Percentiles rank a stretch among this genome's conserved stretches.
phyloP scores from a whole-genome alignment of 2,797 vertebrate genomes.

The Lithobates sylvaticus region DNA sequence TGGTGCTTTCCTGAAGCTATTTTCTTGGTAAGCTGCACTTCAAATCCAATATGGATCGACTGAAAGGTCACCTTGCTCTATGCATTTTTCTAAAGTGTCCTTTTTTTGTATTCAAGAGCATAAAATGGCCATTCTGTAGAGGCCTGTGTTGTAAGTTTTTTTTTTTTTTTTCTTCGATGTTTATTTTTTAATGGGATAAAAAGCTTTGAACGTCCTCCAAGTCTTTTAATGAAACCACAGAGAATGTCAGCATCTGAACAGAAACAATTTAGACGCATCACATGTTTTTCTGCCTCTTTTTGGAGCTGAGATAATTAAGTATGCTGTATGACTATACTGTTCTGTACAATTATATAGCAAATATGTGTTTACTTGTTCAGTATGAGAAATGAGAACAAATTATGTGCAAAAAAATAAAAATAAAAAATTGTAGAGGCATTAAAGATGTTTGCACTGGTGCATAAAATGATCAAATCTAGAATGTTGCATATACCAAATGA shows the following conservation, averaged over 20 bases:
- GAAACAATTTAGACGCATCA: no score
- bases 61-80: not conserved
- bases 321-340: not conserved
- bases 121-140: slow-evolving; percentile 30
- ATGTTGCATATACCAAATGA: no score
- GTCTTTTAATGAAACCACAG: not conserved
- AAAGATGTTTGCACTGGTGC: no score
- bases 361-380: no score
- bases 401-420: no score
- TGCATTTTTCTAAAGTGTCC: slow-evolving; percentile 36
- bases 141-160: not conserved
- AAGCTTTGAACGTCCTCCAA: slow-evolving; percentile 2
- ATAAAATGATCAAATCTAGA: no score
- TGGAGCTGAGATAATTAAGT: not conserved
- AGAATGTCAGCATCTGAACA: not conserved
- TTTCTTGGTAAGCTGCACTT: not conserved
- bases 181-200: not conserved
- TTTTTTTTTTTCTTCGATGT: not conserved
- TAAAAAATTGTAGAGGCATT: no score
- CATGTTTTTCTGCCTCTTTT: not conserved
- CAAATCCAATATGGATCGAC: not conserved
- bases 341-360: no score
- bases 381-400: no score
- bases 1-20: not conserved
- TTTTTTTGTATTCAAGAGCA: slow-evolving; percentile 33